Conservation (phyloP, 1,140 invertebrate genomes). For the Brachionus plicatilis region DNA sequence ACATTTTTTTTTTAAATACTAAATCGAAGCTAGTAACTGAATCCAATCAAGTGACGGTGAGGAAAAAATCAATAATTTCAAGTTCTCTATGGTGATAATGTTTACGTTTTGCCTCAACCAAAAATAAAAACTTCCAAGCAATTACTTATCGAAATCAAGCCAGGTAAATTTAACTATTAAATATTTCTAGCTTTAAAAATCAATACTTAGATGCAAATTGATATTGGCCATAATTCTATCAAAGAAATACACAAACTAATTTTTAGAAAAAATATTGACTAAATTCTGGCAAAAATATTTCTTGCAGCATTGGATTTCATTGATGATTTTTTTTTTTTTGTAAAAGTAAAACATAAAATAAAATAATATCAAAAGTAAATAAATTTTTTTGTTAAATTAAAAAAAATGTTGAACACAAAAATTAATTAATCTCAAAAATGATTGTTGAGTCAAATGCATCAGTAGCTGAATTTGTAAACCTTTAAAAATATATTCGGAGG, state of each 20-base stretch:
- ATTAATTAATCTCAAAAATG: too few relatives aligned
- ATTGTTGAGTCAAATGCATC: too few relatives aligned
- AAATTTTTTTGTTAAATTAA: too few relatives aligned
- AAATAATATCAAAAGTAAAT: too few relatives aligned
- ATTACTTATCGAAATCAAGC: not conserved
- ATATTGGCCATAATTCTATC: not conserved
- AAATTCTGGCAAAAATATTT: not conserved
- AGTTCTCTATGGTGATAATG: conserved; percentile 21
- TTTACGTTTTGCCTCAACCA: not conserved
- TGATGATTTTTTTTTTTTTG: not conserved
- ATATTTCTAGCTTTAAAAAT: not conserved
- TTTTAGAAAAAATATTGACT: not conserved
- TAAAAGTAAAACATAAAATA: not conserved
- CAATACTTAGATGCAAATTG: not conserved
- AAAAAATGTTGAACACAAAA: too few relatives aligned
- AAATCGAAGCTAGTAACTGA: not conserved
- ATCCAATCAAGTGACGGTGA: not conserved
- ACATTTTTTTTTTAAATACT: not conserved
- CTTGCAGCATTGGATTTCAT: not conserved
- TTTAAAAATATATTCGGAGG: too few relatives aligned
- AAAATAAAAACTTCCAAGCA: conserved; percentile 4
- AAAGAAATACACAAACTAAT: not conserved
- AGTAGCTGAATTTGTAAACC: too few relatives aligned
- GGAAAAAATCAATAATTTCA: conserved; percentile 22
- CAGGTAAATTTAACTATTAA: not conserved